A percentile compares a stretch with the other conserved stretches of the same genome.
These are phyloP conservation scores for Eubasilissa regina DNA, from an alignment of 1,140 invertebrate genomes.

Conservation along the genomic window DNA sequence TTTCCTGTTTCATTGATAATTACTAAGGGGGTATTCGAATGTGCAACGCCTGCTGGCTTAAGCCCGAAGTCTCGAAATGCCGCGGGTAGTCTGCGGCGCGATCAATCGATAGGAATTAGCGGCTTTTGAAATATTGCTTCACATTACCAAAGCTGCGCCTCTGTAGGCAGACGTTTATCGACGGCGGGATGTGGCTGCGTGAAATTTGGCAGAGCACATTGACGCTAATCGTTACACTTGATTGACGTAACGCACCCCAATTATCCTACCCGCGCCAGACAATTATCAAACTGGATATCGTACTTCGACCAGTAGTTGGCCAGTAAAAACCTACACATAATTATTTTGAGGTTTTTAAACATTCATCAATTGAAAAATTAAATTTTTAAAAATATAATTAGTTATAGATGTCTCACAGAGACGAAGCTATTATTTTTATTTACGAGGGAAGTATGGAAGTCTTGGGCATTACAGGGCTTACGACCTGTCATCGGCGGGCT, in stretches of 20 bases:
- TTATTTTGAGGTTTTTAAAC: too few relatives aligned
- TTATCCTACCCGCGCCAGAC: slow-evolving; percentile 18
- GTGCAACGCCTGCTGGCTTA: neutral
- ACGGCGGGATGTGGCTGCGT: slow-evolving; percentile 15
- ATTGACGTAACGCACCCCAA: slow-evolving; percentile 40
- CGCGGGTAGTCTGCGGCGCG: neutral
- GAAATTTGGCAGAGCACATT: slow-evolving; percentile 44
- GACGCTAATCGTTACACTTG: slow-evolving; percentile 44
- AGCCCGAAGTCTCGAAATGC: neutral
- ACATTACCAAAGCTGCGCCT: slow-evolving; percentile 14
- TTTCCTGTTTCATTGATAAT: neutral
- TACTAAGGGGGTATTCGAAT: neutral
- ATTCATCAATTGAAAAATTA: too few relatives aligned
- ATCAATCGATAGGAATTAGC: slow-evolving; percentile 33
- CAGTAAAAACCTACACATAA: too few relatives aligned
- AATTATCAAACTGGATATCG: slow-evolving; percentile 17
- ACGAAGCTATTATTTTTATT: too few relatives aligned
- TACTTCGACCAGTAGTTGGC: too few relatives aligned
- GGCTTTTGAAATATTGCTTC: slow-evolving; percentile 48
- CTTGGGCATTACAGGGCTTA: too few relatives aligned
- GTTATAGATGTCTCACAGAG: too few relatives aligned
- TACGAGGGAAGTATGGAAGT: too few relatives aligned
- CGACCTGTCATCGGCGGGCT: too few relatives aligned
- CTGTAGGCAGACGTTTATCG: slow-evolving; percentile 1
- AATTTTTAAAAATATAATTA: too few relatives aligned